Evolutionary conservation across 2,797 vertebrate species (phyloP).

Genomic region (Acanthurus leucopareius): DNA sequence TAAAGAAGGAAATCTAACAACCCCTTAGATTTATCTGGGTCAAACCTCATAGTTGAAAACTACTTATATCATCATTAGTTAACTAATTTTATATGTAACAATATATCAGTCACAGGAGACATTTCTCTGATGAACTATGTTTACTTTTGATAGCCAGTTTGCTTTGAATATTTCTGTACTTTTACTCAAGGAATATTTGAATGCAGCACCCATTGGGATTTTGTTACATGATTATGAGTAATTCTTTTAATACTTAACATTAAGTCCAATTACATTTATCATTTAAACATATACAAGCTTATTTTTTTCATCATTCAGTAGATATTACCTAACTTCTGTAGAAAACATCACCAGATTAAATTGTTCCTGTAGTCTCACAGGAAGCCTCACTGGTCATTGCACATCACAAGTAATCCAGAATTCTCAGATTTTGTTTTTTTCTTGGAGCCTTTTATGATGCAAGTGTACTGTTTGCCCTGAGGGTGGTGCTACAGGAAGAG

Average conservation of each 20-base stretch:
- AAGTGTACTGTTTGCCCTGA: background rate
- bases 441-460: background rate
- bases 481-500: background rate
- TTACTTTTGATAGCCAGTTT: too few relatives aligned
- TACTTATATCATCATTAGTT: too few relatives aligned
- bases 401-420: background rate
- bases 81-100: too few relatives aligned
- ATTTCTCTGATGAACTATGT: too few relatives aligned
- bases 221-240: too few relatives aligned
- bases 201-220: too few relatives aligned
- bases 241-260: too few relatives aligned
- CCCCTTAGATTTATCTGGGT: too few relatives aligned
- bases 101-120: too few relatives aligned
- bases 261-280: background rate
- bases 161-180: background rate
- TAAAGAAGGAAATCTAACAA: too few relatives aligned
- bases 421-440: background rate
- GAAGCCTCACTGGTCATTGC: background rate
- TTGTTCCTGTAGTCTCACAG: background rate
- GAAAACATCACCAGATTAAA: background rate
- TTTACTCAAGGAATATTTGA: background rate
- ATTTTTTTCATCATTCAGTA: background rate
- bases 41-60: too few relatives aligned
- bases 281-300: background rate
- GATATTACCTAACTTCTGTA: background rate